Conservation (phyloP, 2,888 invertebrate species). For the Heliconius erato region DNA sequence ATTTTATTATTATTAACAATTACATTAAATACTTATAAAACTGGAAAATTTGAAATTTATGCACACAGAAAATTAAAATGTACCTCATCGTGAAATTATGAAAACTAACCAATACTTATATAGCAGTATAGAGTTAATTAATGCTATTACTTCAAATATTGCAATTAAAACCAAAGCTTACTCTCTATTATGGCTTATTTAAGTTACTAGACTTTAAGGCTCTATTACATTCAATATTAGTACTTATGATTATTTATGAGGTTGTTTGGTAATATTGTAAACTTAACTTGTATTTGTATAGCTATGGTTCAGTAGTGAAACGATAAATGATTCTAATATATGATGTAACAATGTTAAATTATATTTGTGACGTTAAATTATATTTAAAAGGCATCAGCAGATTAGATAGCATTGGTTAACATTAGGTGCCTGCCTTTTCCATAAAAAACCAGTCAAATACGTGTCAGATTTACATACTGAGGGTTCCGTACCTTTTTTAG, state of each 20-base stretch:
- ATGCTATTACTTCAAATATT: background rate
- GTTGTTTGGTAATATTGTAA: background rate
- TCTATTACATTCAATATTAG: constrained; percentile 7
- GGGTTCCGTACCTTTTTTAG: too few species aligned
- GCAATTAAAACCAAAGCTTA: constrained; percentile 5
- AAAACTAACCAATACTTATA: background rate
- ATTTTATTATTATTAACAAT: too few species aligned
- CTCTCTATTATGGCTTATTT: background rate
- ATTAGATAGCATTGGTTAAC: too few species aligned
- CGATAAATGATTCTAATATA: background rate
- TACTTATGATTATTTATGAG: constrained; percentile 20
- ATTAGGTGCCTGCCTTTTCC: too few species aligned
- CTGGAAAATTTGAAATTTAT: background rate
- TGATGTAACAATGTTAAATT: too few species aligned
- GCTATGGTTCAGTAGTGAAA: background rate
- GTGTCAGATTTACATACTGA: too few species aligned
- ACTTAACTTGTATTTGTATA: background rate
- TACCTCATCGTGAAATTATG: background rate
- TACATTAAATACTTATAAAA: background rate
- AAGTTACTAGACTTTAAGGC: background rate
- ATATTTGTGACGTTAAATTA: too few species aligned
- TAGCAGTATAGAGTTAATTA: background rate
- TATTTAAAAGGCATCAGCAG: too few species aligned
- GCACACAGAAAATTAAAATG: background rate
- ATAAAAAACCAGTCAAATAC: too few species aligned